Evolutionary conservation across 2,888 invertebrate genomes (phyloP).

Genomic region (Lepidocyrtinus sp.): DNA sequence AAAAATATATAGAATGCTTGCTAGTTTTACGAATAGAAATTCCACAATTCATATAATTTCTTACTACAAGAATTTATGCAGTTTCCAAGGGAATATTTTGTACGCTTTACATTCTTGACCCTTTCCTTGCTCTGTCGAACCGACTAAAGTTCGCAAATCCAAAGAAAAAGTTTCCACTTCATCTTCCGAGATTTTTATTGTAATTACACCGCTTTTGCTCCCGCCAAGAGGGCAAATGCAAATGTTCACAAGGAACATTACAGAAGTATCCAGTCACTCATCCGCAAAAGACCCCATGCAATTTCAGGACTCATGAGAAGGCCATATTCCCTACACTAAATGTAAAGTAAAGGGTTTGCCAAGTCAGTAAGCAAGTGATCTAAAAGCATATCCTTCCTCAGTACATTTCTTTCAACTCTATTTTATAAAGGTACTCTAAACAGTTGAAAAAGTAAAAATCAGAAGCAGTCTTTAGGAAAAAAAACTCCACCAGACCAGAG

Average conservation of each 20-base stretch:
- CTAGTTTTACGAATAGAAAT: too few species aligned
- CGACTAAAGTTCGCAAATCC: too few species aligned
- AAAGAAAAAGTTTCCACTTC: slow-evolving; percentile 47
- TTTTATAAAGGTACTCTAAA: slow-evolving; percentile 3
- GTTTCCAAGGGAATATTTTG: too few species aligned
- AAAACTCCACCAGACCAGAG: background rate
- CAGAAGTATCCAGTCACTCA: slow-evolving; percentile 24
- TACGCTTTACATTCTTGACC: too few species aligned
- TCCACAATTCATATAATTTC: too few species aligned
- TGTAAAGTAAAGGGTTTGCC: background rate
- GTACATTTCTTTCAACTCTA: too few species aligned
- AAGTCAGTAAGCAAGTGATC: slow-evolving; percentile 12
- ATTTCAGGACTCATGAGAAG: slow-evolving; percentile 14
- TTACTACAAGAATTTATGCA: too few species aligned
- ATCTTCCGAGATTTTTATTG: slow-evolving; percentile 51
- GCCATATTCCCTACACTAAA: too few species aligned
- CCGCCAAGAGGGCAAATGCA: slow-evolving; percentile 49
- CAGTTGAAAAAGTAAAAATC: background rate
- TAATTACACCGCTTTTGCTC: slow-evolving; percentile 48
- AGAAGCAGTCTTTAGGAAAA: slow-evolving; percentile 1
- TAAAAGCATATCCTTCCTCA: slow-evolving; percentile 12
- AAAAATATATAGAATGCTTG: too few species aligned
- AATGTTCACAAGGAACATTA: slow-evolving; percentile 30
- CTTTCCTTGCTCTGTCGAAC: too few species aligned
- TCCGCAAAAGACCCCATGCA: slow-evolving; percentile 1